Base-by-base conservation (phyloP, 2,113 vertebrate species). In the Nymphicus hollandicus region DNA sequence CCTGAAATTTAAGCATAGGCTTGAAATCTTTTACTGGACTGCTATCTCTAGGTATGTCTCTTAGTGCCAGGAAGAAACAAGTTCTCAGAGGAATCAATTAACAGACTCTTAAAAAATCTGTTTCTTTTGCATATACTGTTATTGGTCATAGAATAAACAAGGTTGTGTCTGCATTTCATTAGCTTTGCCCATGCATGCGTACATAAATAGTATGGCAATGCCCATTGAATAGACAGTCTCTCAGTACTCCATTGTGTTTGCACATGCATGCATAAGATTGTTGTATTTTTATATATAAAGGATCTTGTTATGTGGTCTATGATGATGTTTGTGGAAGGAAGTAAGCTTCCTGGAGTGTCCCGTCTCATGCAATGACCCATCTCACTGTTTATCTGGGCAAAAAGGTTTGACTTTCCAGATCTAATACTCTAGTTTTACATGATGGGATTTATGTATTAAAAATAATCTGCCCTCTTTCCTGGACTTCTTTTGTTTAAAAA, bases 181-280 rank as follows among this genome's bases (percentile, higher is more conserved):
- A 86, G 90, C 90, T 76, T 64, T 97, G 95, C 83, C 91, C 95
- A 94, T 89, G 96, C 96, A 96, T 13, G 92, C 90, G 17, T 86
- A 20, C 61, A 33, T 95, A 90, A 96, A 69, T 65, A n/a, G 86
- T 74, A 64, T 84, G 82, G 92, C 90, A 90, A 0, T 86, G 86
- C 63, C 83, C 52, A 17, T 5, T 88, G 90, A 96, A 71, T 39
- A 93, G 91, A 43, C 49, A 68, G 2, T 50, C 68, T 69, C 55
- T 90, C 79, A 31, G 70, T 52, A 23, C 66, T 41, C 72, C 65
- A 81, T 97, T 96, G 95, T 96, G 76, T 96, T 95, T 97, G 93
- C 93, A 93, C 95, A 96, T 93, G 92, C 93, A 97, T 76, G 95
- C 96, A 91, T 95, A 81, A 94, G 49, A 69, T 49, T 81, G 82